phyloP scores from a whole-genome alignment of 2,797 vertebrate genomes.

The Oreochromis grahami region DNA sequence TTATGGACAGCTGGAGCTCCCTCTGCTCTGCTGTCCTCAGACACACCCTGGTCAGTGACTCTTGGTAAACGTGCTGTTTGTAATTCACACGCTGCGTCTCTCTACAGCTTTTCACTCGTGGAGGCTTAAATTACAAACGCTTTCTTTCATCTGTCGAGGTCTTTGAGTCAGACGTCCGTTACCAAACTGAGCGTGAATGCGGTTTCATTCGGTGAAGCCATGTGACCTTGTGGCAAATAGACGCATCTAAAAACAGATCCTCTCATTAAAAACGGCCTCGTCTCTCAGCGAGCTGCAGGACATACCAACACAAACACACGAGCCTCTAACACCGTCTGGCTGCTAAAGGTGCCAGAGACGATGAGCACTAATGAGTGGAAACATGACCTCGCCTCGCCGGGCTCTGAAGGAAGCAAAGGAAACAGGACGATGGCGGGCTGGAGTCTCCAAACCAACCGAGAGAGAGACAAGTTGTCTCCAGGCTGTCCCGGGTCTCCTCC shows the following conservation, averaged over 20 bases:
- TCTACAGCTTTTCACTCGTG: neutral
- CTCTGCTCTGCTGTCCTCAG: neutral
- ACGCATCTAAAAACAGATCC: constrained; percentile 53
- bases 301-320: constrained; percentile 10
- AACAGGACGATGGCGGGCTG: neutral
- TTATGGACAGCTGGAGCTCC: neutral
- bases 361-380: neutral
- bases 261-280: constrained; percentile 21
- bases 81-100: neutral
- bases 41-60: neutral
- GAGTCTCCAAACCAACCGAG: neutral
- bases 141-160: neutral
- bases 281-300: constrained; percentile 12
- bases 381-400: neutral
- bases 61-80: neutral
- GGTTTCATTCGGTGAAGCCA: neutral
- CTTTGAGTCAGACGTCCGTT: neutral
- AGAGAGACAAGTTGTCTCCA: neutral
- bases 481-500: neutral
- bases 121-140: neutral
- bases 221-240: constrained; percentile 10
- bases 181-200: neutral
- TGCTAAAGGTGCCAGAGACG: constrained; percentile 15
- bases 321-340: neutral
- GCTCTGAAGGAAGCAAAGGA: neutral